These are phyloP conservation scores for Furnarius figulus DNA, from an alignment of 2,113 vertebrate species.

Conservation along the genomic window DNA sequence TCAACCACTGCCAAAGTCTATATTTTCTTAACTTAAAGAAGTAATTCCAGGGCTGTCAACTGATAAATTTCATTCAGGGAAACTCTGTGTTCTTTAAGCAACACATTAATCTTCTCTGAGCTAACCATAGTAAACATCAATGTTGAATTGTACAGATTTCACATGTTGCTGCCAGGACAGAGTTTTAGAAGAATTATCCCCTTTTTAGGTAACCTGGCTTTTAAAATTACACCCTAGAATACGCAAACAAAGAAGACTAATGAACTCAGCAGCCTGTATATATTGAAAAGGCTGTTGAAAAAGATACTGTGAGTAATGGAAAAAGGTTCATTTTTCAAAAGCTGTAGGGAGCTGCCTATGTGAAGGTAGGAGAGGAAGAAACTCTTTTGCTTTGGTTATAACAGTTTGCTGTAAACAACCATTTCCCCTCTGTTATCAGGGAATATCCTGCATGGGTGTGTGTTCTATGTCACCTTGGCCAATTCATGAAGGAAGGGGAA, in stretches of 20 bases:
- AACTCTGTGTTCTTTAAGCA: slow-evolving; percentile 4
- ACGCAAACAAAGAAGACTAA: slow-evolving; percentile 40
- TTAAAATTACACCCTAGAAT: slow-evolving; percentile 49
- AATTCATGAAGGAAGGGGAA: not conserved
- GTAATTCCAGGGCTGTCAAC: slow-evolving; percentile 37
- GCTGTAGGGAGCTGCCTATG: not conserved
- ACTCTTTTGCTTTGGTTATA: not conserved
- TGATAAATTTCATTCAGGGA: slow-evolving; percentile 46
- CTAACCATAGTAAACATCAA: slow-evolving; percentile 42
- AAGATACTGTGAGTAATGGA: slow-evolving; percentile 32
- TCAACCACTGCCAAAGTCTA: slow-evolving; percentile 35
- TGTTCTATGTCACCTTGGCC: slow-evolving; percentile 18
- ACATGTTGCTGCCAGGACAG: slow-evolving; percentile 36
- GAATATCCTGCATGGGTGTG: not conserved
- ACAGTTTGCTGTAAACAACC: not conserved
- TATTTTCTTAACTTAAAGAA: slow-evolving; percentile 55
- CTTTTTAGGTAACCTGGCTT: slow-evolving; percentile 56
- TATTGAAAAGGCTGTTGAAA: not conserved
- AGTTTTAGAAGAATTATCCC: slow-evolving; percentile 39
- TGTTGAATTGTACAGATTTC: slow-evolving; percentile 17
- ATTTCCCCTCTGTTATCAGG: not conserved
- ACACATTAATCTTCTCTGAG: slow-evolving; percentile 48
- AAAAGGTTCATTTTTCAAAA: slow-evolving; percentile 53
- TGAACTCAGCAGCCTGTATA: slow-evolving; percentile 1
- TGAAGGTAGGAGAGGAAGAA: not conserved